Percentiles rank a stretch among this genome's conserved stretches.
Evolutionary conservation across 2,888 invertebrate species (phyloP).

Genomic region (Prosapia bicincta): DNA sequence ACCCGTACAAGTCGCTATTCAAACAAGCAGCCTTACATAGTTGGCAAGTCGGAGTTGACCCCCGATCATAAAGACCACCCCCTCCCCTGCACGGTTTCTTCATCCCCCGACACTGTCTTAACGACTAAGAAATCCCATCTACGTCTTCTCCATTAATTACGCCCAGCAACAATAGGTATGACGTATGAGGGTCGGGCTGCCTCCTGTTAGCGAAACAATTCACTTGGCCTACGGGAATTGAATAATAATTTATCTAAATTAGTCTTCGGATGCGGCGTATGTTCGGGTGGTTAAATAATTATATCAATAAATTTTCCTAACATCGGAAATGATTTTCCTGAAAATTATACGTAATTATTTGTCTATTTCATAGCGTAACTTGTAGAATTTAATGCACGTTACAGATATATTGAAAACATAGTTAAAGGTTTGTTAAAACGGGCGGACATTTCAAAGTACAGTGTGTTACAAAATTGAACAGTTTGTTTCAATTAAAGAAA

Average conservation of each 20-base stretch:
- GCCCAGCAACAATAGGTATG: background rate
- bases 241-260: background rate
- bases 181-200: background rate
- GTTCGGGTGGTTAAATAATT: background rate
- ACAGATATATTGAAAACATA: no score
- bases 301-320: no score
- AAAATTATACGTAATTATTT: no score
- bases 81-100: slow-evolving; percentile 15
- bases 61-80: slow-evolving; percentile 3
- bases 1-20: no score
- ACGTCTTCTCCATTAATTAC: background rate
- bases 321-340: no score
- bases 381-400: no score
- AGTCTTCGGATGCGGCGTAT: background rate
- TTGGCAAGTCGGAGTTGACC: slow-evolving; percentile 18
- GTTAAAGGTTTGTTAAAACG: no score
- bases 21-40: no score
- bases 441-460: no score
- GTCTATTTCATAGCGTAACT: no score
- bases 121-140: slow-evolving; percentile 2
- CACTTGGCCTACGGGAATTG: background rate
- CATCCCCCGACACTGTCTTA: slow-evolving; percentile 7
- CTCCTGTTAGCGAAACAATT: background rate
- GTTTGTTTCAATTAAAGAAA: no score
- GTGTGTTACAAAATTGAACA: no score